Evolutionary conservation across 2,888 invertebrate genomes (phyloP), one percentile per base, ranked within the genome.

Genomic region (Phrixothrix hirtus): DNA sequence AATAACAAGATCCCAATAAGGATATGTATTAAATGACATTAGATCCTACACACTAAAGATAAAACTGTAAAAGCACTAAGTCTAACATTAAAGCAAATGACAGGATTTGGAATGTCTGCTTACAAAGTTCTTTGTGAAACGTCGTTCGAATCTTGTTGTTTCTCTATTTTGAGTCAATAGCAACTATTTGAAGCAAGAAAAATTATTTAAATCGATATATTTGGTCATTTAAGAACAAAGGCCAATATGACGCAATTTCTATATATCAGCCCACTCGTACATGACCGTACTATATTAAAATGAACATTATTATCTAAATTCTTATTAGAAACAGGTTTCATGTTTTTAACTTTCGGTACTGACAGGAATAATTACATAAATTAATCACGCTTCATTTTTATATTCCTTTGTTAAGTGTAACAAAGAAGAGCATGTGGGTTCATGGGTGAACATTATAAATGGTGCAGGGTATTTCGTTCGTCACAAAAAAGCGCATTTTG

Each of bases 321-420:
- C 64, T 64, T 66, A 68, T 68, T 67, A 65, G 58, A 60, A 68
- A 69, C 68, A 60, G 66, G 68, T 68, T 68, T 61, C 51, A 61
- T 60, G 39, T 59, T 60, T 56, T 72, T 68, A 13, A 72, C 67
- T 44, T 48, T 46, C 30, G 27, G 56, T 58, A 58, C 57, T 34
- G 46, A 55, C 50, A 45, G 49, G 50, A 60, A 52, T 58, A 54
- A 56, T 57, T 58, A 55, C 46, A 38, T 57, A 53, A 55, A 58
- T 60, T 58, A 56, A 60, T 60, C 55, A 56, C 53, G 41, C 42
- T 44, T 53, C 44, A 58, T 56, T 60, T 58, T 54, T 47, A 50
- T 50, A 30, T 44, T 43, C 37, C 47, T 56, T 58, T 47, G 53
- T 38, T 47, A 42, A 45, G 29, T 45, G 45, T 45, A 45, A 45